Percentiles rank a stretch among this genome's conserved stretches.
phyloP scores from a whole-genome alignment of 2,888 invertebrate species.

The Leptinotarsa juncta region DNA sequence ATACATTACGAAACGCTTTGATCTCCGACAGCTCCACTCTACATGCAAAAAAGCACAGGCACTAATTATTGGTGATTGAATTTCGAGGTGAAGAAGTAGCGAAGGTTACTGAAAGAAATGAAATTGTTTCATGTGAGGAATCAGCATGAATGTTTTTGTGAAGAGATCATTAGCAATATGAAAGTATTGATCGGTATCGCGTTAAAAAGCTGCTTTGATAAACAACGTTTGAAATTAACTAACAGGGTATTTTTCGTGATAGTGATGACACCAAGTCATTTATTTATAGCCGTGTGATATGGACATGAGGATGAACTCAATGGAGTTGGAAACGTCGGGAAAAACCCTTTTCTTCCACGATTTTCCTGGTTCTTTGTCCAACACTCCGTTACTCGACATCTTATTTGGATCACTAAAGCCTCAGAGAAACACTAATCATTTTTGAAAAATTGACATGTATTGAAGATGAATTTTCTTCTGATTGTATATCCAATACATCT shows the following conservation, averaged over 20 bases:
- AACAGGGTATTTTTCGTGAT: not conserved
- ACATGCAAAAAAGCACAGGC: not conserved
- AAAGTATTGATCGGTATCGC: constrained; percentile 28
- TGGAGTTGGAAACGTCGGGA: too few relatives aligned
- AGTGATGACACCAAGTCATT: too few relatives aligned
- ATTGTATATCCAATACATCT: too few relatives aligned
- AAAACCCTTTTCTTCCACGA: too few relatives aligned
- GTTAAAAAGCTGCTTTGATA: not conserved
- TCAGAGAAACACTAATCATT: too few relatives aligned
- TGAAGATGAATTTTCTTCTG: too few relatives aligned
- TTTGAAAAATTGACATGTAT: too few relatives aligned
- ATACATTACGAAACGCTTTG: not conserved
- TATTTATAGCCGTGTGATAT: too few relatives aligned
- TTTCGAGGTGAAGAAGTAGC: not conserved
- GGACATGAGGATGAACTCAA: too few relatives aligned
- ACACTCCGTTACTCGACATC: too few relatives aligned
- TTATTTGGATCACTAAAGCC: too few relatives aligned
- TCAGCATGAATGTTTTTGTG: constrained; percentile 7
- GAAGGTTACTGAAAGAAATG: not conserved
- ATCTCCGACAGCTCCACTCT: not conserved
- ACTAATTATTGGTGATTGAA: not conserved
- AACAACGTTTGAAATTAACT: not conserved
- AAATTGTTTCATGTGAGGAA: not conserved
- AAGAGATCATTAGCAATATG: not conserved
- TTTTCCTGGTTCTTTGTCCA: too few relatives aligned